Evolutionary conservation across 2,797 vertebrate species (phyloP), one percentile per base, ranked within the genome.

Genomic region (Oophaga sylvatica): DNA sequence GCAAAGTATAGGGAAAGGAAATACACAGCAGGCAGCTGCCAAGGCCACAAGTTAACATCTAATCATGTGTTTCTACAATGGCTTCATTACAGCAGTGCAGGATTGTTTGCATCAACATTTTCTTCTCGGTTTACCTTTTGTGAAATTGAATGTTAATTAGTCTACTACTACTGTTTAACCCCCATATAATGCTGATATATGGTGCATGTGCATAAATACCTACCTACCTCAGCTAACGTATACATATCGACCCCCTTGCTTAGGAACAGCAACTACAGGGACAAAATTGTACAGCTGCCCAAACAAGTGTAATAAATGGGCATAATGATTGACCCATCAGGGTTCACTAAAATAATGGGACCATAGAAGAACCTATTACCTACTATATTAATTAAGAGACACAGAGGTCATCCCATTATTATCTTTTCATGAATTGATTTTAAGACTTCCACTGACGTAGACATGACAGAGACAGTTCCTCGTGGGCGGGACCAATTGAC

Each of bases 1-100:
- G 81, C 53, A 83, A 73, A 73, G 68, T 73, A 83, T 83, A 59
- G 31, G 26, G 67, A 73, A n/a, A 83, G 68, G 53, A n/a, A 83
- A 73, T 70, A n/a, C 81, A 59, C 29, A 10, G 19, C 19, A 35
- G 68, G 29, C 81, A 26, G 16, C 45, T 83, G 81, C 78, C 78
- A 62, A 60, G 78, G 78, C 57, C 59, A 80, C 31, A 80, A 80
- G 57, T 41, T 80, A 80, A 80, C 29, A 80, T 80, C 59, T 80
- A 80, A 80, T 80, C 79, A 81, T 26, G 63, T 65, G 78, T 80
- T 62, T 63, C 9, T n/a, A 20, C 31, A 31, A 20, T 35, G 57
- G 79, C 35, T 62, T 31, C 57, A 62, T 81, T 81, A 65, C 79
- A 41, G 59, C 26, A 35, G 35, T 22, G 10, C 9, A 17, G 71